Evolutionary conservation across 2,888 invertebrate genomes (phyloP).

Genomic region (Griposia aprilina): DNA sequence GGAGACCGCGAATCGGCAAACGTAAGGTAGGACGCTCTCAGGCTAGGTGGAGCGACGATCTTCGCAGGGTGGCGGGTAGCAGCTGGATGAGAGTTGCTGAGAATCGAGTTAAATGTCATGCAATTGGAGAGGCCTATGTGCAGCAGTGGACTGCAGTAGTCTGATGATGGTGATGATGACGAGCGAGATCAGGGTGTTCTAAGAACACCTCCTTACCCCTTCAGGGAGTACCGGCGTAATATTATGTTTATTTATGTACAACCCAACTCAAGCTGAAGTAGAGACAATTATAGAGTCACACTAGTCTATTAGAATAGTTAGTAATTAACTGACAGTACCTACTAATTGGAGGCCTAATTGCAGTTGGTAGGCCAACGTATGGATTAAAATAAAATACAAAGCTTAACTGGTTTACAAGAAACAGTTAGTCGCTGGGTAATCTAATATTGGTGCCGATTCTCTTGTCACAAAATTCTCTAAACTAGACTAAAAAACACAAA

Average conservation of each 20-base stretch:
- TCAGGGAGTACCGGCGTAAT: background rate
- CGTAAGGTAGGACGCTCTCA: too few species aligned
- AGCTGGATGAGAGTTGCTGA: too few species aligned
- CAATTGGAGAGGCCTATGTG: too few species aligned
- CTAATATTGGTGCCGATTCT: too few species aligned
- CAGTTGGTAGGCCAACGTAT: background rate
- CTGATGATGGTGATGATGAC: background rate
- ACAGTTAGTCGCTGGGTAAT: background rate
- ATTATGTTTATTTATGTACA: background rate
- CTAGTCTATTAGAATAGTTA: slow-evolving; percentile 14
- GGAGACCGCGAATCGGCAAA: too few species aligned
- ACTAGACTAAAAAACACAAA: too few species aligned
- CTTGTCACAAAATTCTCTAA: too few species aligned
- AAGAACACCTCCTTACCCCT: too few species aligned
- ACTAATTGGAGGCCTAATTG: slow-evolving; percentile 37
- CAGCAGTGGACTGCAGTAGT: background rate
- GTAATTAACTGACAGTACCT: slow-evolving; percentile 29
- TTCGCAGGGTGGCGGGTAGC: too few species aligned
- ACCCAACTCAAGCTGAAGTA: background rate
- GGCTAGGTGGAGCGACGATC: too few species aligned
- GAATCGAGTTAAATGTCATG: too few species aligned
- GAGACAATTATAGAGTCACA: slow-evolving; percentile 7
- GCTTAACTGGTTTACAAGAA: slow-evolving; percentile 8
- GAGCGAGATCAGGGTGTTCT: too few species aligned
- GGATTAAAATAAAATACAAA: slow-evolving; percentile 22